Conservation (phyloP, 2,888 invertebrate genomes). For the Eupithecia insigniata region DNA sequence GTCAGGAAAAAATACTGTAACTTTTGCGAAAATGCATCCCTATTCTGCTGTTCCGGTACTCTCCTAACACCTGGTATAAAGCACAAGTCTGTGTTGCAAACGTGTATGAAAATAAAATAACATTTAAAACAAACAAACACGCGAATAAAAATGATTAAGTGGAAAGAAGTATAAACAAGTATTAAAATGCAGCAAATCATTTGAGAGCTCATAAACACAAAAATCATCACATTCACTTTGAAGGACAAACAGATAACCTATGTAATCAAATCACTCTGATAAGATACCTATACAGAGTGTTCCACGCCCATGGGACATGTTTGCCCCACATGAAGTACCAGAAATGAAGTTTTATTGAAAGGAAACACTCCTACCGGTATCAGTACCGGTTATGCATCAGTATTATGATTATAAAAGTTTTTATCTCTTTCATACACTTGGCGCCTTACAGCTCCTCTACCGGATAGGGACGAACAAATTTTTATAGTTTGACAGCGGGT, state of each 20-base stretch:
- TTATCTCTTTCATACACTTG: no score
- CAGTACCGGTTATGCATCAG: no score
- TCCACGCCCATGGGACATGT: not conserved
- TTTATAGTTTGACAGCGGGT: no score
- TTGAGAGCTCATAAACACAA: not conserved
- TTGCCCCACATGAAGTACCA: not conserved
- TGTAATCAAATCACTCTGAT: not conserved
- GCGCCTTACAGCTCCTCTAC: no score
- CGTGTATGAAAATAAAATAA: no score
- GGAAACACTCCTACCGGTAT: not conserved
- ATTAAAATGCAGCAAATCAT: not conserved
- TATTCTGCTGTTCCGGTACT: no score
- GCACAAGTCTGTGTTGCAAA: no score
- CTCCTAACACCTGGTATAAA: no score
- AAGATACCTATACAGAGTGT: not conserved
- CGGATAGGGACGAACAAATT: no score
- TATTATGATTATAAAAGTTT: no score
- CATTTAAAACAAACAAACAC: not conserved
- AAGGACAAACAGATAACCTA: not conserved
- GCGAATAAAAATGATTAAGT: not conserved
- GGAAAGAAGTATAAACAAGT: not conserved
- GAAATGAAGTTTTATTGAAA: not conserved
- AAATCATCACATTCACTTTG: not conserved
- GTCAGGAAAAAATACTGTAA: no score
- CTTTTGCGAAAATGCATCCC: no score